phyloP scores from a whole-genome alignment of 2,797 vertebrate species.

The Novumbra hubbsi region DNA sequence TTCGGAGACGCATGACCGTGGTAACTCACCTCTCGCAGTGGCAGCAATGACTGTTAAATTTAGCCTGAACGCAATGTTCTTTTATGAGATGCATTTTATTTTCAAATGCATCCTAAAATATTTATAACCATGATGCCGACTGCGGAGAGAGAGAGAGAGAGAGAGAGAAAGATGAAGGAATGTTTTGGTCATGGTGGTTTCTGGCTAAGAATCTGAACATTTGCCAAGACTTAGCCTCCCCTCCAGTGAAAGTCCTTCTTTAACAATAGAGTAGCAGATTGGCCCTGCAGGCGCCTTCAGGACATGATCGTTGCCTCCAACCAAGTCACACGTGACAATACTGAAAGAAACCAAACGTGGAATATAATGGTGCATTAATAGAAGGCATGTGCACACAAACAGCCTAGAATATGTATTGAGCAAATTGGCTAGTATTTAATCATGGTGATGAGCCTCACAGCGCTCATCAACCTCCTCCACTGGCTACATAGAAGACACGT shows the following conservation, averaged over 20 bases:
- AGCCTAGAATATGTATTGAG: background rate
- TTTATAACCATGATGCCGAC: constrained; percentile 47
- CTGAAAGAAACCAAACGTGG: background rate
- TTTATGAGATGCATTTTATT: constrained; percentile 60
- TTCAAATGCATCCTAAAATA: constrained; percentile 59
- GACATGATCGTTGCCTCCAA: constrained; percentile 39
- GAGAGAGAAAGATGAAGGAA: constrained; percentile 5
- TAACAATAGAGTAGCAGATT: constrained; percentile 35
- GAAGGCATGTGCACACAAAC: background rate
- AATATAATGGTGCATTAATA: background rate
- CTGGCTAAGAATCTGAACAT: background rate
- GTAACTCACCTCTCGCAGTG: background rate
- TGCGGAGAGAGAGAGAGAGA: background rate
- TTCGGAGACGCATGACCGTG: constrained; percentile 38
- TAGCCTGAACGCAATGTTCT: constrained; percentile 56
- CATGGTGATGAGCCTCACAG: too few species aligned
- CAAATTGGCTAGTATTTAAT: background rate
- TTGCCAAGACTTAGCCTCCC: background rate
- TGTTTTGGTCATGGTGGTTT: constrained; percentile 16
- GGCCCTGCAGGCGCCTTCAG: constrained; percentile 54
- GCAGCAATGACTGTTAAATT: constrained; percentile 57
- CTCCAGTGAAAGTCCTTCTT: background rate
- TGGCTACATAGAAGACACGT: too few species aligned
- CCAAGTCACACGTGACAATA: constrained; percentile 27
- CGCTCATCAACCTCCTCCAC: too few species aligned